These are phyloP conservation scores for Phrixothrix hirtus DNA, from an alignment of 2,888 invertebrate genomes.

Conservation along the genomic window DNA sequence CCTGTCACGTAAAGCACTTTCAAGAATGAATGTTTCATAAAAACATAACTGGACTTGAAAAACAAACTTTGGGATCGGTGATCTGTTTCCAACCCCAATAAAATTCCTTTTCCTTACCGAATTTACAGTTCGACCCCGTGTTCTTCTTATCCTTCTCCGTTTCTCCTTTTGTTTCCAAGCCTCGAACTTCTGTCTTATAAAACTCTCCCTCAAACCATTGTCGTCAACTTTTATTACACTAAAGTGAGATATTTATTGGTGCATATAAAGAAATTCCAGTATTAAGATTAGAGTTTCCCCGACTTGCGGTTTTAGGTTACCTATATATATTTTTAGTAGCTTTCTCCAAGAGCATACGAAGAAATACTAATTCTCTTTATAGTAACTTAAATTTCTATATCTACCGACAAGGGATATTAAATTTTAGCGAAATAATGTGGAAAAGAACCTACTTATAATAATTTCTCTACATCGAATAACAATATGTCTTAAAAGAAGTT, in stretches of 20 bases:
- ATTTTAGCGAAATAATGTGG: no score
- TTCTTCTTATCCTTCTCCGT: constrained; percentile 41
- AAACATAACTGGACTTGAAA: constrained; percentile 40
- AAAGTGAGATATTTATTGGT: constrained; percentile 47
- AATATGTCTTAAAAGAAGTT: no score
- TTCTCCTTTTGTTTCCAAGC: constrained; percentile 42
- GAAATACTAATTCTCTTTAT: no score
- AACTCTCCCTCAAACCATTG: constrained; percentile 42
- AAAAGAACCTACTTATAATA: no score
- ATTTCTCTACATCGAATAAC: no score
- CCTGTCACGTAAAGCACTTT: constrained; percentile 37
- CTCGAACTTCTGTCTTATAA: constrained; percentile 43
- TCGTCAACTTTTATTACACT: constrained; percentile 48
- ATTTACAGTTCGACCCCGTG: constrained; percentile 46
- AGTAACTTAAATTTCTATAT: no score
- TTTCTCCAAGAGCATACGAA: no score
- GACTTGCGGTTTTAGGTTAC: constrained; percentile 32
- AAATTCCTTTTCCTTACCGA: constrained; percentile 39
- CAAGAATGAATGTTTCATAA: constrained; percentile 40
- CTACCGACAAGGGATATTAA: no score
- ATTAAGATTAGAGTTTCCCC: constrained; percentile 41
- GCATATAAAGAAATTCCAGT: constrained; percentile 44
- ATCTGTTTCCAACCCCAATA: constrained; percentile 41
- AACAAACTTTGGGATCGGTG: constrained; percentile 40
- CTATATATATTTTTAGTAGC: constrained; percentile 10